Percentiles rank a stretch among this genome's conserved stretches.
Conservation (phyloP, 2,888 invertebrate genomes). For the Myathropa florea region DNA sequence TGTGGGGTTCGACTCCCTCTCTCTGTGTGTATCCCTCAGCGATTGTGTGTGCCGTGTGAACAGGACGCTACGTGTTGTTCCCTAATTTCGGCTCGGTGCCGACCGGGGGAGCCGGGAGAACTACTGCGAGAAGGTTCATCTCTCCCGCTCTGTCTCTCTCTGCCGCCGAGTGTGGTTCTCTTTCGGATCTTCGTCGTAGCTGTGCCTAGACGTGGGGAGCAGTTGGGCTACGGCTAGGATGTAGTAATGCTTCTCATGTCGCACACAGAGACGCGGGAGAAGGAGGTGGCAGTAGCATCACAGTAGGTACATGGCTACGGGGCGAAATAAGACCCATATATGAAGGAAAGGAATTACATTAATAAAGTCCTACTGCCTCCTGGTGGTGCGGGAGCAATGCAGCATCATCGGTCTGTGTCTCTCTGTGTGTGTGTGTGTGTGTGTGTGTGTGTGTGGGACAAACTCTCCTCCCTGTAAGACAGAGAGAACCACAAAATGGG, state of each 20-base stretch:
- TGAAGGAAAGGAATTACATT: constrained; percentile 69
- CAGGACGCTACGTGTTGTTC: constrained; percentile 64
- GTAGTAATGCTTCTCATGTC: constrained; percentile 22
- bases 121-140: constrained; percentile 44
- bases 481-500: constrained; percentile 41
- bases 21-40: constrained; percentile 26
- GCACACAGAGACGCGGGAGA: constrained; percentile 20
- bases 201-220: neutral
- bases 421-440: neutral
- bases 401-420: neutral
- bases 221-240: constrained; percentile 18
- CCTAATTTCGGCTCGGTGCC: constrained; percentile 59
- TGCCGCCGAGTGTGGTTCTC: neutral
- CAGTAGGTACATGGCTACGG: constrained; percentile 64
- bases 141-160: neutral
- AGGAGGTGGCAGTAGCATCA: neutral
- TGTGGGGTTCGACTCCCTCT: constrained; percentile 44
- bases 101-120: constrained; percentile 17
- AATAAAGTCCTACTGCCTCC: constrained; percentile 56
- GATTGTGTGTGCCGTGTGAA: constrained; percentile 58
- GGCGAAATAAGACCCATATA: constrained; percentile 70
- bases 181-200: neutral
- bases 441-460: neutral
- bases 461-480: constrained; percentile 39
- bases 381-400: constrained; percentile 66